Evolutionary conservation across 1,140 invertebrate species (phyloP).

Genomic region (Neotoxoptera formosana): DNA sequence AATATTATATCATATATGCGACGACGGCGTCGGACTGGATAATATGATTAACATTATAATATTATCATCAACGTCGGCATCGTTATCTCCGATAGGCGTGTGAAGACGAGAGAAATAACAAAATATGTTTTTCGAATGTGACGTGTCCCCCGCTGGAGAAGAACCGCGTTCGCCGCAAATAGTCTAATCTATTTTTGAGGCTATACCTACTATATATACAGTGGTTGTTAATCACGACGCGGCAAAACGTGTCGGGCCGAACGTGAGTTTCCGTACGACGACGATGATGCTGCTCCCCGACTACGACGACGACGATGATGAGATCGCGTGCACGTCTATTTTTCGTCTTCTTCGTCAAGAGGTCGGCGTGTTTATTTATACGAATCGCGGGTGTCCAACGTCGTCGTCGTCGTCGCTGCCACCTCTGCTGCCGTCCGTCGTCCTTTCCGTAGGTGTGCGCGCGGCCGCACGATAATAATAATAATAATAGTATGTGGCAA

Average conservation of each 20-base stretch:
- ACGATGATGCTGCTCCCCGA: no score
- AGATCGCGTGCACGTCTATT: conserved; percentile 32
- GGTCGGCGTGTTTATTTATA: conserved; percentile 44
- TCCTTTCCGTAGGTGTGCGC: conserved; percentile 18
- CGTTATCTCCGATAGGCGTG: neutral
- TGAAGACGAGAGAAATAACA: neutral
- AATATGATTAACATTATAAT: neutral
- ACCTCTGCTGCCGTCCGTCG: neutral
- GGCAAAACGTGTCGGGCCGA: neutral
- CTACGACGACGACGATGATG: neutral
- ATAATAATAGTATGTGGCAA: neutral
- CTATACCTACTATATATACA: neutral
- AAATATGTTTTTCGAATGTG: neutral
- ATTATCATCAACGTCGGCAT: neutral
- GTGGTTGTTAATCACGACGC: neutral
- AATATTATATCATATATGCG: neutral
- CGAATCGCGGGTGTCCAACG: conserved; percentile 31
- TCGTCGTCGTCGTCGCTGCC: neutral
- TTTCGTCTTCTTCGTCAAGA: conserved; percentile 12
- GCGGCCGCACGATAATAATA: neutral
- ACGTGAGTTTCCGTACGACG: neutral
- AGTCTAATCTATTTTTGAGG: conserved; percentile 54
- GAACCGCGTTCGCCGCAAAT: conserved; percentile 10
- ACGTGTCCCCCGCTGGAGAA: conserved; percentile 26
- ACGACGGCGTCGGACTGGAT: no score